Percentiles rank a stretch among this genome's conserved stretches.
These are phyloP conservation scores for Drosophila anceps DNA, from an alignment of 2,888 invertebrate species.

Conservation along the genomic window DNA sequence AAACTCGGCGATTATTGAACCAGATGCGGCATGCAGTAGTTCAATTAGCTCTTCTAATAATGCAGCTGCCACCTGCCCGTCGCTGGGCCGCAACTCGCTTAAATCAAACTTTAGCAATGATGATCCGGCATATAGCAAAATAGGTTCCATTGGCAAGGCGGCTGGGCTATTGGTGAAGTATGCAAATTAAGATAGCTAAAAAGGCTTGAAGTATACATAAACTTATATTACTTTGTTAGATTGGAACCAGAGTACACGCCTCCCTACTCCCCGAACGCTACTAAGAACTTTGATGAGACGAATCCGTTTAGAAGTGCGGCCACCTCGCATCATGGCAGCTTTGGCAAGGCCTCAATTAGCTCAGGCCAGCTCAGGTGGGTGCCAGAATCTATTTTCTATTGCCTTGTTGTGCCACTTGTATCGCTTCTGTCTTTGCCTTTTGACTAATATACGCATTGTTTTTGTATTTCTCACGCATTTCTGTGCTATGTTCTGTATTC, in stretches of 20 bases:
- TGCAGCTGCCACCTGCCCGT: slow-evolving; percentile 79
- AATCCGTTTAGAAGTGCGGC: slow-evolving; percentile 83
- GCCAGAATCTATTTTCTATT: slow-evolving; percentile 4
- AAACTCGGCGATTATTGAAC: slow-evolving; percentile 80
- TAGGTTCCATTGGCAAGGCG: slow-evolving; percentile 86
- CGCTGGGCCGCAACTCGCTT: slow-evolving; percentile 85
- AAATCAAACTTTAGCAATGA: slow-evolving; percentile 85
- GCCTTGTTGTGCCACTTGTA: slow-evolving; percentile 38
- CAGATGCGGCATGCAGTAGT: slow-evolving; percentile 77
- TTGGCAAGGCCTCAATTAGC: slow-evolving; percentile 85
- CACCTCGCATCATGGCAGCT: slow-evolving; percentile 84
- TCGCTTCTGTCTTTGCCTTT: slow-evolving; percentile 36
- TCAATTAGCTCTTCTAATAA: slow-evolving; percentile 82
- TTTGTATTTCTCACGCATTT: slow-evolving; percentile 64
- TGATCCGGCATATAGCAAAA: slow-evolving; percentile 84
- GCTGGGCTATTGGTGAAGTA: slow-evolving; percentile 85
- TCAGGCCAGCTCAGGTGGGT: slow-evolving; percentile 84
- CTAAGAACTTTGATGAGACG: slow-evolving; percentile 85
- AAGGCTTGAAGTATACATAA: neutral
- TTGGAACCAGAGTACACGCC: slow-evolving; percentile 82
- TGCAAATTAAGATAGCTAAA: slow-evolving; percentile 22
- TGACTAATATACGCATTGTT: slow-evolving; percentile 69
- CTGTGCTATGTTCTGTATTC: slow-evolving; percentile 53
- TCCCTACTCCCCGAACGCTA: slow-evolving; percentile 81
- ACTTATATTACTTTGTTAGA: slow-evolving; percentile 48